Evolutionary conservation across 2,888 invertebrate species (phyloP), one percentile per base, ranked within the genome.

Genomic region (Pristionchus mayeri): DNA sequence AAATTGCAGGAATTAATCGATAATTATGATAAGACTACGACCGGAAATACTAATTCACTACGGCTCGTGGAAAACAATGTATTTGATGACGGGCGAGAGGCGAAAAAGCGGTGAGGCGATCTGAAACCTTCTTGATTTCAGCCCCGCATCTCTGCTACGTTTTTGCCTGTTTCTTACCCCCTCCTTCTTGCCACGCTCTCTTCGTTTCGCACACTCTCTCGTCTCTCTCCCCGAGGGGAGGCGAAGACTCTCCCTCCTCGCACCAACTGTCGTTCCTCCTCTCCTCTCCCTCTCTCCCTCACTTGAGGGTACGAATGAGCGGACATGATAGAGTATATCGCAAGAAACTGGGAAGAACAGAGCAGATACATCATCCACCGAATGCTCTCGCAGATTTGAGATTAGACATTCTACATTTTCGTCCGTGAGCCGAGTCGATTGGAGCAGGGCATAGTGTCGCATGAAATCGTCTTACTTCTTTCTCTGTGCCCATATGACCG

Each of bases 81-180:
- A 71, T 71, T 71, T 40, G 71, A 71, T 63, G 63, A 63, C 63
- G 34, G 34, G 63, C 7, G 44, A 9, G 44, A 44, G 13, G 21
- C 13, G 71, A 30, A 24, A 24, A 71, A 71, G 37, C 21, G 40
- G 71, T n/a, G 40, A 71, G 63, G 37, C 44, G 44, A 44, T 71
- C 71, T 71, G 71, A 71, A 71, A 71, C 71, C 71, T 71, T 71
- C 71, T 71, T 40, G 0, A 71, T 71, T 71, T 71, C 71, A 71
- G 24, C 40, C 13, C 44, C 13, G 44, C 71, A 24, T 16, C 37
- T 71, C 71, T 63, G 40, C 71, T 34, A 30, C 71, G 40, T 40
- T n/a, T 71, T 71, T 71, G 44, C 71, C 71, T 71, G 71, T 71
- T 71, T 21, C 71, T 71, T 16, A 13, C 24, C 24, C 71, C 40